A percentile compares a stretch with the other conserved stretches of the same genome.
phyloP scores from a whole-genome alignment of 2,113 vertebrate genomes.

The Mola mola region DNA sequence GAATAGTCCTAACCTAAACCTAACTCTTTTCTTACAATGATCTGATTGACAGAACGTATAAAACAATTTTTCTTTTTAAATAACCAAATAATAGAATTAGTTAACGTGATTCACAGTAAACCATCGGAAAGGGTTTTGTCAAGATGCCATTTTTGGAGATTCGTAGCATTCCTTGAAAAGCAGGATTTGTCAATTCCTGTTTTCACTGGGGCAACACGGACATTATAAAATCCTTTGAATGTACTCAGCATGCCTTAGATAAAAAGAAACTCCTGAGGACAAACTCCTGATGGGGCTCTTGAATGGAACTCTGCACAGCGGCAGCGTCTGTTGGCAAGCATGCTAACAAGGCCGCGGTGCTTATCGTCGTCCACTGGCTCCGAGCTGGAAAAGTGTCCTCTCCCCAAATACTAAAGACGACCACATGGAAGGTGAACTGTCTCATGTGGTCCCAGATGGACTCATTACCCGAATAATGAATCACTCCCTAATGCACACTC shows the following conservation, averaged over 20 bases:
- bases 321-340: conserved; percentile 1
- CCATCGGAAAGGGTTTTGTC: conserved; percentile 11
- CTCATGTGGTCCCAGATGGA: conserved; percentile 68
- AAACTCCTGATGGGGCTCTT: conserved; percentile 8
- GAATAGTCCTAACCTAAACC: too few relatives aligned
- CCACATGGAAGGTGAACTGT: conserved; percentile 65
- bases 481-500: conserved; percentile 33
- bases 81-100: background rate
- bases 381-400: conserved; percentile 47
- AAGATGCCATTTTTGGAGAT: conserved; percentile 17
- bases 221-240: background rate
- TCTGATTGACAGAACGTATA: too few relatives aligned
- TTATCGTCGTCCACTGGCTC: conserved; percentile 41
- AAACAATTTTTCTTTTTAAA: too few relatives aligned
- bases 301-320: conserved; percentile 1
- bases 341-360: conserved; percentile 36
- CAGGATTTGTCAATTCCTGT: conserved; percentile 48
- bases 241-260: background rate
- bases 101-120: too few relatives aligned
- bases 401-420: conserved; percentile 47
- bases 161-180: conserved; percentile 1
- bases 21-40: too few relatives aligned
- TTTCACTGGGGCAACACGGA: too few relatives aligned
- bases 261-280: conserved; percentile 27
- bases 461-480: conserved; percentile 70